phyloP scores from a whole-genome alignment of 1,140 invertebrate species.

The Archivesica marissinica region DNA sequence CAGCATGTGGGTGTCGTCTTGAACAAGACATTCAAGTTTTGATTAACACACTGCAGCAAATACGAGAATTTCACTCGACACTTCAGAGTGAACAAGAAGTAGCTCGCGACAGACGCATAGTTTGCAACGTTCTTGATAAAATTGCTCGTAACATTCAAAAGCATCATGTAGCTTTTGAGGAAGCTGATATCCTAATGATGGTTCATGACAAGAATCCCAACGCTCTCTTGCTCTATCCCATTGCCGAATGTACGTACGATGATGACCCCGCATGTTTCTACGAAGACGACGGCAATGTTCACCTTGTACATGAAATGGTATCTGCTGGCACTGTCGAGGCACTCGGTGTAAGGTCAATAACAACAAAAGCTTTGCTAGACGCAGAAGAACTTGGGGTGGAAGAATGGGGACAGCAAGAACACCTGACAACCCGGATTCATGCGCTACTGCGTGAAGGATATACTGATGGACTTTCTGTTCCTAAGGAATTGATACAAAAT shows the following conservation, averaged over 20 bases:
- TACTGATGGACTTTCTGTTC: slow-evolving; percentile 75
- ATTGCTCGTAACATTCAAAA: not conserved
- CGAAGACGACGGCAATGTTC: slow-evolving; percentile 59
- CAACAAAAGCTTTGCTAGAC: slow-evolving; percentile 59
- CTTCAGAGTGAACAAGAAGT: not conserved
- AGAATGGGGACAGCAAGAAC: slow-evolving; percentile 75
- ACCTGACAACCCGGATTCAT: slow-evolving; percentile 70
- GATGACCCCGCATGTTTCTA: slow-evolving; percentile 6
- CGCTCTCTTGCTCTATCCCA: slow-evolving; percentile 43
- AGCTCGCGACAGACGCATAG: not conserved
- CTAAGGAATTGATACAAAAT: slow-evolving; percentile 84
- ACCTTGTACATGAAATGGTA: slow-evolving; percentile 71
- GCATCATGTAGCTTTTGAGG: slow-evolving; percentile 16
- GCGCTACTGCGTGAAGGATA: slow-evolving; percentile 69
- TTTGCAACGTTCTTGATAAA: not conserved
- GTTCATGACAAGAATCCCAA: not conserved
- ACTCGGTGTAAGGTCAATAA: slow-evolving; percentile 70
- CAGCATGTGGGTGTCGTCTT: not conserved
- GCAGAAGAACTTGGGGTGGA: slow-evolving; percentile 61
- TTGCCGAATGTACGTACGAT: slow-evolving; percentile 66
- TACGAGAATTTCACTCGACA: not conserved
- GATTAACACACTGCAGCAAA: not conserved
- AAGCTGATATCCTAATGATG: slow-evolving; percentile 6
- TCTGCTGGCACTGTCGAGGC: slow-evolving; percentile 61
- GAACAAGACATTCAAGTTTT: slow-evolving; percentile 15